Evolutionary conservation across 2,113 vertebrate species (phyloP).

Genomic region (Corythornis vintsioides): DNA sequence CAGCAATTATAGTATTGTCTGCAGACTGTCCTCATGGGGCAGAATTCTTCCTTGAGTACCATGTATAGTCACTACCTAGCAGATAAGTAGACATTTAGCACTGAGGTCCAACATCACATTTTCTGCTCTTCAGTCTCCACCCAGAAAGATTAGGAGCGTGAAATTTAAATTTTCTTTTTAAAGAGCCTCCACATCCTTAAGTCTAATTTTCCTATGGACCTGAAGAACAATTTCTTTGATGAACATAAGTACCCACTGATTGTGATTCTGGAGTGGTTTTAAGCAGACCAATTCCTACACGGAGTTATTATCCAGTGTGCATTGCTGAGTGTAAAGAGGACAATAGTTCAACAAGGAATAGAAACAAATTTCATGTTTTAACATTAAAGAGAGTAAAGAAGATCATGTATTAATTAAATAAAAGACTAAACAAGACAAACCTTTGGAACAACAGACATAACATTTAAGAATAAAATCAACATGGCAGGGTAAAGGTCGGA

Average conservation of each 20-base stretch:
- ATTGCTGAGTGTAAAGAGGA: slow-evolving; percentile 50
- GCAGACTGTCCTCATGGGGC: rapidly evolving
- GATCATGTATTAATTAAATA: slow-evolving; percentile 76
- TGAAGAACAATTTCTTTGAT: not conserved
- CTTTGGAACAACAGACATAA: slow-evolving; percentile 76
- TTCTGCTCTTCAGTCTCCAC: not conserved
- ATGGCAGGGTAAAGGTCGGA: slow-evolving; percentile 77
- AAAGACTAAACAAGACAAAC: slow-evolving; percentile 79
- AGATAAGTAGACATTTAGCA: rapidly evolving
- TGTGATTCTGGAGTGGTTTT: not conserved
- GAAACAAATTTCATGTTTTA: slow-evolving; percentile 68
- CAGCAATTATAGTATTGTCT: rapidly evolving
- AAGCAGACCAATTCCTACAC: not conserved
- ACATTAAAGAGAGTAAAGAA: slow-evolving; percentile 69
- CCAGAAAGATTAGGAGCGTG: not conserved
- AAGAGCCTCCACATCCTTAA: not conserved
- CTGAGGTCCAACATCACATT: not conserved
- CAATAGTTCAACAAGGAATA: slow-evolving; percentile 70
- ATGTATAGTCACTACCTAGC: not conserved
- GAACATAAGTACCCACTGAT: not conserved
- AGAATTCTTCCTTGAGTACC: not conserved
- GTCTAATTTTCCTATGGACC: not conserved
- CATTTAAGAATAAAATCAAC: slow-evolving; percentile 80
- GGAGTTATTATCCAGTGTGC: not conserved
- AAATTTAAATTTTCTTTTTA: not conserved